Evolutionary conservation across 2,113 vertebrate species (phyloP).

Genomic region (Heterotilapia buettikoferi): DNA sequence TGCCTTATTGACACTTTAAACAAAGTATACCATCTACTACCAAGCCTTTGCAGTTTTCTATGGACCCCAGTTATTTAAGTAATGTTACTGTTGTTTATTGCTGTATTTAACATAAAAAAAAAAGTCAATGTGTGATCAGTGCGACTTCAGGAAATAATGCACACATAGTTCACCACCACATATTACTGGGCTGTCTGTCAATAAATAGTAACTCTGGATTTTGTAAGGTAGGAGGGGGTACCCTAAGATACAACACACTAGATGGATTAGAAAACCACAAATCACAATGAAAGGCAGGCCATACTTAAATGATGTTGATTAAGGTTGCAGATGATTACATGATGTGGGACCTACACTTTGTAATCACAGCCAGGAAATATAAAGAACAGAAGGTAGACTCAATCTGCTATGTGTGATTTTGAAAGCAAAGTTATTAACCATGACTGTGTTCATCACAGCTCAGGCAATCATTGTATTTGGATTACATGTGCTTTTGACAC

Average conservation of each 20-base stretch:
- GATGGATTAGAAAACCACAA: not conserved
- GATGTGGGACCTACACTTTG: not conserved
- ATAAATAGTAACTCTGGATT: not conserved
- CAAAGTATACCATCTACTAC: not conserved
- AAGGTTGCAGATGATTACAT: not conserved
- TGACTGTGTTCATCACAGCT: slow-evolving; percentile 9
- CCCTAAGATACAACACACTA: not conserved
- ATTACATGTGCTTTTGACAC: slow-evolving; percentile 18
- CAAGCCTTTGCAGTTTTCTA: not conserved
- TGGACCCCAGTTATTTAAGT: not conserved
- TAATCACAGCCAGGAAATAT: not conserved
- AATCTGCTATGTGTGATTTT: not conserved
- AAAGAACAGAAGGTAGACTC: not conserved
- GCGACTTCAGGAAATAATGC: not conserved
- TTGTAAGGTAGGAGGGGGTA: not conserved
- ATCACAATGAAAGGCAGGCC: not conserved
- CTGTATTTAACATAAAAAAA: not conserved
- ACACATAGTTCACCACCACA: not conserved
- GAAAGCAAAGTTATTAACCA: slow-evolving; percentile 6
- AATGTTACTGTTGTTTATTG: not conserved
- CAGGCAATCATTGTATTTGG: not conserved
- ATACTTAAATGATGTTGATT: not conserved
- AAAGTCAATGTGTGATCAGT: not conserved
- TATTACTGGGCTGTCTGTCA: not conserved
- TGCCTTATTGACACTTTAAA: slow-evolving; percentile 50